Base-by-base conservation (phyloP, 1,140 invertebrate genomes). In the Trachymyrmex septentrionalis region DNA sequence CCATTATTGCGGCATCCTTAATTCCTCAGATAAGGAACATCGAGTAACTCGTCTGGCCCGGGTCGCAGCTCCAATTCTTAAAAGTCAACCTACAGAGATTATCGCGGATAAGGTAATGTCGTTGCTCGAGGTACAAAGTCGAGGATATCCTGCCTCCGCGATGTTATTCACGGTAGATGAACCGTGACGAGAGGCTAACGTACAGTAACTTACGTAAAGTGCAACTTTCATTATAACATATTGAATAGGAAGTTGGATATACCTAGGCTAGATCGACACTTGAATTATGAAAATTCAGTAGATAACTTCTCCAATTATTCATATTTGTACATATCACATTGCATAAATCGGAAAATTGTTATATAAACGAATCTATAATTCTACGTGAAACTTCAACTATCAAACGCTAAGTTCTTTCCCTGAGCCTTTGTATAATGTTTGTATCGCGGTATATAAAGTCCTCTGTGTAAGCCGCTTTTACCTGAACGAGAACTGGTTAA, bases 11-110 rank as follows among this genome's bases (percentile, higher is more conserved):
- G n/a, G 38, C 76, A 69, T 87, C 85, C 88, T 85, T 80, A 90
- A 91, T 91, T 91, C 64, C 57, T 84, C 72, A 82, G 86, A 91
- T 90, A 87, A 91, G 89, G 69, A 87, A 85, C 86, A 88, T 90
- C 81, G 86, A 76, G 82, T 80, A 86, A 72, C 85, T 87, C 81
- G 87, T 16, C 30, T 71, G 55, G 24, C 63, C 44, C 57, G 38
- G 6, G 64, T 48, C 57, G 48, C 73, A 61, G 38, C 71, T 77
- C 71, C 64, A 75, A 77, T 90, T 87, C 80, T 90, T 81, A 87
- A 90, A 86, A 87, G 85, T 87, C 86, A 59, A 44, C 86, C 66
- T 77, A 85, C 75, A 50, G 55, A 90, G 89, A 90, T 90, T 86
- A 67, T 66, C 34, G 69, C 55, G 75, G 89, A 90, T 90, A 90